phyloP scores from a whole-genome alignment of 2,113 vertebrate species.

The Osmerus eperlanus region DNA sequence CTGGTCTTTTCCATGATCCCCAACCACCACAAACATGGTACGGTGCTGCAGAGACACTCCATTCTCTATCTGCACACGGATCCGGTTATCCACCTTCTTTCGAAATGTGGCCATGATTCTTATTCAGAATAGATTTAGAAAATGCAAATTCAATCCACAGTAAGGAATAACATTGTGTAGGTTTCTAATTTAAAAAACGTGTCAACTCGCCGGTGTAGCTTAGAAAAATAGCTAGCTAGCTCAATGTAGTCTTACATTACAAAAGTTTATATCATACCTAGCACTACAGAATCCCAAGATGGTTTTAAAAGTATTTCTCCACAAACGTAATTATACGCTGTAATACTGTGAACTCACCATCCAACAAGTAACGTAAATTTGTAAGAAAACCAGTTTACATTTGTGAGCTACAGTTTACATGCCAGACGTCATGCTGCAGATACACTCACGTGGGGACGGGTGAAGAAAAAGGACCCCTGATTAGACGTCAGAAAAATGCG shows the following conservation, averaged over 20 bases:
- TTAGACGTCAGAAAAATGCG: constrained; percentile 51
- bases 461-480: constrained; percentile 49
- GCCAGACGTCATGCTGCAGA: constrained; percentile 46
- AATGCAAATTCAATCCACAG: too few species aligned
- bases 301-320: too few species aligned
- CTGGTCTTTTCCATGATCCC: constrained; percentile 93
- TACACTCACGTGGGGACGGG: constrained; percentile 63
- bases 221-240: too few species aligned
- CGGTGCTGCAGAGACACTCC: constrained; percentile 84
- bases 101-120: constrained; percentile 77
- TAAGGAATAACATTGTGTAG: background rate
- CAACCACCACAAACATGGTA: constrained; percentile 87
- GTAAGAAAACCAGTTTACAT: background rate
- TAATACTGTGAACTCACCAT: constrained; percentile 32
- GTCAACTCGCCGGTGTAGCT: too few species aligned
- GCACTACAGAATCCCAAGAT: background rate
- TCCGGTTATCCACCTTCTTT: constrained; percentile 93
- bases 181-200: background rate
- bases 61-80: constrained; percentile 97
- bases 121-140: background rate
- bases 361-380: background rate
- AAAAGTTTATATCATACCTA: too few species aligned
- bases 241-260: too few species aligned
- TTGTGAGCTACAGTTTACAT: constrained; percentile 6
- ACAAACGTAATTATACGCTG: background rate